A percentile compares a stretch with the other conserved stretches of the same genome.
Conservation (phyloP, 2,797 vertebrate species). For the Eulemur albifrons region DNA sequence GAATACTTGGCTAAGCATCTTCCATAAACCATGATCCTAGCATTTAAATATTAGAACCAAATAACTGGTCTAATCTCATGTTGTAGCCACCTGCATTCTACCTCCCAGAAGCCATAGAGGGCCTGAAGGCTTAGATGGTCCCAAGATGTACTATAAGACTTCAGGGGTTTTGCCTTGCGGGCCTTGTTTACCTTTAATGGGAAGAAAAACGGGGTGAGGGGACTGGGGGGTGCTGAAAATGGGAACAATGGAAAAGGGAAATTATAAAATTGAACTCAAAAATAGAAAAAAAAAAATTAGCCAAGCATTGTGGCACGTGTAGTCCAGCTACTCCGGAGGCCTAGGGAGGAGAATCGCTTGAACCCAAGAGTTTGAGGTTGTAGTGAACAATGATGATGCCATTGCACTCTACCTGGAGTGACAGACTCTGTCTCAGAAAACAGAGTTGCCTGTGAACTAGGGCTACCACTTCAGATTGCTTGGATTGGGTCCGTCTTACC, state of each 20-base stretch:
- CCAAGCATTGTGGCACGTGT: no score
- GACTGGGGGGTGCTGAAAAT: not conserved
- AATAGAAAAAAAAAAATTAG: not conserved
- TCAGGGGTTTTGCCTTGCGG: not conserved
- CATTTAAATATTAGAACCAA: not conserved
- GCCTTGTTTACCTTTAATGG: not conserved
- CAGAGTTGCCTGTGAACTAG: not conserved
- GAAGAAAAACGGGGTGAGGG: not conserved
- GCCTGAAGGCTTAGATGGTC: not conserved
- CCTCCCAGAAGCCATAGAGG: not conserved
- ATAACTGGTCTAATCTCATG: not conserved
- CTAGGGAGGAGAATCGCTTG: no score
- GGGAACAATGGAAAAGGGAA: not conserved
- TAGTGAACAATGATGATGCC: no score
- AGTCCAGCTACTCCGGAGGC: no score
- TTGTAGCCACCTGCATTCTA: not conserved
- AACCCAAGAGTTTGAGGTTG: no score
- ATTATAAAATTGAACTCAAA: not conserved
- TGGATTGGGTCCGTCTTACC: not conserved
- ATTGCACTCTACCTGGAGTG: no score
- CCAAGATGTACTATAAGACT: not conserved
- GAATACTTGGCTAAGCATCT: not conserved
- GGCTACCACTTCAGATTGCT: not conserved
- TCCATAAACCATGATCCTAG: not conserved
- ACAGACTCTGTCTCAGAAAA: no score